Percentiles rank a stretch among this genome's conserved stretches.
phyloP scores from a whole-genome alignment of 2,797 vertebrate genomes.

The Acanthiza pusilla region DNA sequence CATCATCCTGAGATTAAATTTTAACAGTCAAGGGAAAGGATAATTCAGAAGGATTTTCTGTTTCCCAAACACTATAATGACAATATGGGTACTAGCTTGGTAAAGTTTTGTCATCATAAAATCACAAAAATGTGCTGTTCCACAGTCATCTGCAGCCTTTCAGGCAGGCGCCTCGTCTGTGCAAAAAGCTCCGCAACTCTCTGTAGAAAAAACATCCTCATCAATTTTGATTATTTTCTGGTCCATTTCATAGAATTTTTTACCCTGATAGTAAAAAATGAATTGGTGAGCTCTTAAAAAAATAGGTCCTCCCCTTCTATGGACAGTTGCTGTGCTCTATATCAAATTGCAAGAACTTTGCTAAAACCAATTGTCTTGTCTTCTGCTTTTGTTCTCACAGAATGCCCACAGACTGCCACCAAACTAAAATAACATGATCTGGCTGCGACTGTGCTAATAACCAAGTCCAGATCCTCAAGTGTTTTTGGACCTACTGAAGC shows the following conservation, averaged over 20 bases:
- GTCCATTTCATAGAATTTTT: neutral
- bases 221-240: neutral
- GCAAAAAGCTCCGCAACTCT: neutral
- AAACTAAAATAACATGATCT: neutral
- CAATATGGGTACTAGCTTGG: neutral
- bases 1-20: neutral
- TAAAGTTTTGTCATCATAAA: neutral
- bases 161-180: neutral
- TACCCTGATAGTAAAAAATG: conserved; percentile 1
- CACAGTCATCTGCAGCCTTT: neutral
- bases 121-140: neutral
- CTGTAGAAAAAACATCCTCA: neutral
- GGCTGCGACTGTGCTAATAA: neutral
- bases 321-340: neutral
- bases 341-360: neutral
- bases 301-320: neutral
- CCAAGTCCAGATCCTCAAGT: neutral
- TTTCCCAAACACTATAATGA: neutral
- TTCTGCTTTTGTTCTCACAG: neutral
- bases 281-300: neutral
- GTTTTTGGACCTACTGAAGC: neutral
- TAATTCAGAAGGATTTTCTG: neutral
- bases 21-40: neutral
- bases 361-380: neutral
- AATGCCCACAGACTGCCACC: neutral